Conservation (phyloP, 2,888 invertebrate genomes). For the Eudemis profundana region DNA sequence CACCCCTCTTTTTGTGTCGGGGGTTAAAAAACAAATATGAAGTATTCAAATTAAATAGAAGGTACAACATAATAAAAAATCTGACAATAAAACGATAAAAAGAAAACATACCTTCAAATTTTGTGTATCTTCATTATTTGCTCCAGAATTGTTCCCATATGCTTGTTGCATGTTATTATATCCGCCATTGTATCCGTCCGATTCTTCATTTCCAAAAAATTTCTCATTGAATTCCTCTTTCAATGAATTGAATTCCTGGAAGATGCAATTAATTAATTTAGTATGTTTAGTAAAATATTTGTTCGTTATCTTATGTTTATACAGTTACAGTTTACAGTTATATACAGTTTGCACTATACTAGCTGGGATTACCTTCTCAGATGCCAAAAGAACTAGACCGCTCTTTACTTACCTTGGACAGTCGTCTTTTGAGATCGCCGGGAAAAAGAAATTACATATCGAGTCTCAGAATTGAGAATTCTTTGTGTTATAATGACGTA, state of each 20-base stretch:
- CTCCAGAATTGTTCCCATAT: slow-evolving; percentile 51
- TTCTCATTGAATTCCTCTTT: slow-evolving; percentile 80
- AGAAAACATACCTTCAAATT: slow-evolving; percentile 65
- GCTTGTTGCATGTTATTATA: slow-evolving; percentile 41
- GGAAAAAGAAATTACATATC: slow-evolving; percentile 12
- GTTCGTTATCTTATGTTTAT: no score
- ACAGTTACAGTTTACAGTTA: background rate
- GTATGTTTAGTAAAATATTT: background rate
- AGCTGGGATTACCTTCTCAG: slow-evolving; percentile 40
- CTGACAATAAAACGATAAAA: no score
- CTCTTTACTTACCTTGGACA: slow-evolving; percentile 44
- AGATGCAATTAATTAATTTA: slow-evolving; percentile 48
- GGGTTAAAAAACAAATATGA: no score
- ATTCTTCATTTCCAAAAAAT: slow-evolving; percentile 67
- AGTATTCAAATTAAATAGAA: no score
- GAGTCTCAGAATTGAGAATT: background rate
- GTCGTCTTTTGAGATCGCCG: slow-evolving; percentile 54
- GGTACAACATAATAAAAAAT: no score
- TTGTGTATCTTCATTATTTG: slow-evolving; percentile 59
- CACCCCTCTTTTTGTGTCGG: no score
- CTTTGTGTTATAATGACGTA: background rate
- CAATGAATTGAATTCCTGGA: slow-evolving; percentile 75
- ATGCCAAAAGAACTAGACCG: slow-evolving; percentile 23
- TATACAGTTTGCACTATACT: background rate
- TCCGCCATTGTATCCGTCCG: slow-evolving; percentile 53